phyloP scores from a whole-genome alignment of 2,113 vertebrate genomes.

The Cyphomyrus discorhynchus region DNA sequence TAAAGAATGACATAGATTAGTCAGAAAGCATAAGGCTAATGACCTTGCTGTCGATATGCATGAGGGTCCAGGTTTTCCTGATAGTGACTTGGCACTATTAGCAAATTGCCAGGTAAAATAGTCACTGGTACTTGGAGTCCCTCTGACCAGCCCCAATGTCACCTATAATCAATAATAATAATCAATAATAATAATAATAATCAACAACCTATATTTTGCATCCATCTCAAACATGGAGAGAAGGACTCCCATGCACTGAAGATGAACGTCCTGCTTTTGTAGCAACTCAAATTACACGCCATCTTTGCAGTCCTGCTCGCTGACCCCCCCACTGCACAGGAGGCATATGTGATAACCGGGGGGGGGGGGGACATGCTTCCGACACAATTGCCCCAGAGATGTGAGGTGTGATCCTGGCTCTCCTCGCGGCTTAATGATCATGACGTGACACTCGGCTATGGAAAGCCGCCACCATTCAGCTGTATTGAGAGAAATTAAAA shows the following conservation, averaged over 20 bases:
- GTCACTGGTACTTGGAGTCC: neutral
- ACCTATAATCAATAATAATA: neutral
- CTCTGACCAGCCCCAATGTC: neutral
- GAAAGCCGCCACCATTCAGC: slow-evolving; percentile 24
- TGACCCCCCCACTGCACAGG: neutral
- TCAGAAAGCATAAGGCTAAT: neutral
- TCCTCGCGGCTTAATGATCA: neutral
- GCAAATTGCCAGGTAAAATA: neutral
- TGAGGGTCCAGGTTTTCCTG: neutral
- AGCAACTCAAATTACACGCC: neutral
- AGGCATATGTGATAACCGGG: neutral
- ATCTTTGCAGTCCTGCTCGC: neutral
- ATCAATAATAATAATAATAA: too few relatives aligned
- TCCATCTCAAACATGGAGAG: neutral
- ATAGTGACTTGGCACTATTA: neutral
- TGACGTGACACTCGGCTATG: slow-evolving; percentile 33
- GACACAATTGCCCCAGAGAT: neutral
- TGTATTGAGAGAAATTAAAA: slow-evolving; percentile 44
- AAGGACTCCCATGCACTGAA: neutral
- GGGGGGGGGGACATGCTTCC: neutral
- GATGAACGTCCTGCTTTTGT: neutral
- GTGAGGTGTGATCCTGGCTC: neutral
- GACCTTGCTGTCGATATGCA: neutral
- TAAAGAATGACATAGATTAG: neutral
- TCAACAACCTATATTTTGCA: neutral